Conservation (phyloP, 2,797 vertebrate species). For the Lerista edwardsae region DNA sequence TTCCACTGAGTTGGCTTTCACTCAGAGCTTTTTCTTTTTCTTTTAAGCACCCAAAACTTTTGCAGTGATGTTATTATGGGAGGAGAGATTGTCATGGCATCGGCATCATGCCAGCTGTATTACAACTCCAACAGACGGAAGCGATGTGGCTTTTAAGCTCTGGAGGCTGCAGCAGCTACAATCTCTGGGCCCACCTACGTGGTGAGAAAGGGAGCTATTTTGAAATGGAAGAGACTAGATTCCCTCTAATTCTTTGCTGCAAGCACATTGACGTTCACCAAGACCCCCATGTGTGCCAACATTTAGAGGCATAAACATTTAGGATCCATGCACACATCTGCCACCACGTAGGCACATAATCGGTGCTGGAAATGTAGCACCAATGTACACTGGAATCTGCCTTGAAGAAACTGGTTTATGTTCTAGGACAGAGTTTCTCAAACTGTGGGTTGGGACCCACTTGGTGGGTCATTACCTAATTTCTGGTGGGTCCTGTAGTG, state of each 20-base stretch:
- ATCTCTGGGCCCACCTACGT: not conserved
- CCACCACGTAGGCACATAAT: not conserved
- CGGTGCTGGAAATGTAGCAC: too few relatives aligned
- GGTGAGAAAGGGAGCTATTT: not conserved
- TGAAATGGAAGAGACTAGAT: too few relatives aligned
- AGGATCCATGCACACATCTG: too few relatives aligned
- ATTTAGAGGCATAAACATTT: too few relatives aligned
- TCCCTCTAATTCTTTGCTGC: too few relatives aligned
- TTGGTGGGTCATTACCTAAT: too few relatives aligned
- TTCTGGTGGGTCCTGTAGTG: too few relatives aligned
- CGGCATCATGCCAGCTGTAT: not conserved
- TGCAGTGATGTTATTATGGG: fast-evolving
- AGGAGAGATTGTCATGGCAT: not conserved
- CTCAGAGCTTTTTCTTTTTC: fast-evolving
- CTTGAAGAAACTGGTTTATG: too few relatives aligned
- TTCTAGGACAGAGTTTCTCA: too few relatives aligned
- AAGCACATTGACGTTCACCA: not conserved
- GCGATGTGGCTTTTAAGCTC: not conserved
- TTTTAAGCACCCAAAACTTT: not conserved
- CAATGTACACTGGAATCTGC: not conserved
- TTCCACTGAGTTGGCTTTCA: not conserved
- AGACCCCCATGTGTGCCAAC: too few relatives aligned
- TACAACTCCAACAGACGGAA: not conserved
- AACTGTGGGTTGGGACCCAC: too few relatives aligned
- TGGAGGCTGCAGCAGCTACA: fast-evolving